Percentiles rank a stretch among this genome's conserved stretches.
Conservation (phyloP, 1,140 invertebrate species). For the Samia ricini region DNA sequence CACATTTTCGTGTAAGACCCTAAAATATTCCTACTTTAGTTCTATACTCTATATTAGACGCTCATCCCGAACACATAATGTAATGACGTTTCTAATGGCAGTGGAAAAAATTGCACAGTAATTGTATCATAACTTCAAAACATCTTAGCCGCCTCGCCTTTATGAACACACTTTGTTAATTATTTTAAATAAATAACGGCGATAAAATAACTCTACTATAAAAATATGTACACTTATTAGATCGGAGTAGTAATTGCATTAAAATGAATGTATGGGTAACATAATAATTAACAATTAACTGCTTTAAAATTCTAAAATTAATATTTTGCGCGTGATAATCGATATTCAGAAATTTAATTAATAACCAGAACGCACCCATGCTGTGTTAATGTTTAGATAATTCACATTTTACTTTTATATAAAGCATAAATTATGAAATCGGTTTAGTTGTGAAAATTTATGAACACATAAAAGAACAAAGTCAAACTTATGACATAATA, state of each 20-base stretch:
- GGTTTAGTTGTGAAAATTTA: too few species aligned
- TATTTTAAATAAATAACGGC: slow-evolving; percentile 23
- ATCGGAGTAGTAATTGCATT: background rate
- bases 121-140: background rate
- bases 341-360: background rate
- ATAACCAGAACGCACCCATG: background rate
- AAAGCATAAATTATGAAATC: too few species aligned
- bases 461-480: too few species aligned
- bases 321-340: slow-evolving; percentile 23
- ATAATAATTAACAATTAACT: background rate
- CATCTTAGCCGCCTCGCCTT: slow-evolving; percentile 31
- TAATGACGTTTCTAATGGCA: background rate
- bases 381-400: too few species aligned
- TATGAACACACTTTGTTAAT: slow-evolving; percentile 48
- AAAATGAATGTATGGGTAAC: background rate
- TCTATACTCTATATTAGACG: too few species aligned
- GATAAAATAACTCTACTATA: background rate
- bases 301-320: background rate
- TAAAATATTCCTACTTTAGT: too few species aligned
- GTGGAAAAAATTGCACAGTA: background rate
- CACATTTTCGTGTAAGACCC: too few species aligned
- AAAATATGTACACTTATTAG: background rate
- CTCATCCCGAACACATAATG: background rate
- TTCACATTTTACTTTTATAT: too few species aligned
- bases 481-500: too few species aligned